Base-by-base conservation (phyloP, 2,888 invertebrate genomes). In the Lucinisca nassula region DNA sequence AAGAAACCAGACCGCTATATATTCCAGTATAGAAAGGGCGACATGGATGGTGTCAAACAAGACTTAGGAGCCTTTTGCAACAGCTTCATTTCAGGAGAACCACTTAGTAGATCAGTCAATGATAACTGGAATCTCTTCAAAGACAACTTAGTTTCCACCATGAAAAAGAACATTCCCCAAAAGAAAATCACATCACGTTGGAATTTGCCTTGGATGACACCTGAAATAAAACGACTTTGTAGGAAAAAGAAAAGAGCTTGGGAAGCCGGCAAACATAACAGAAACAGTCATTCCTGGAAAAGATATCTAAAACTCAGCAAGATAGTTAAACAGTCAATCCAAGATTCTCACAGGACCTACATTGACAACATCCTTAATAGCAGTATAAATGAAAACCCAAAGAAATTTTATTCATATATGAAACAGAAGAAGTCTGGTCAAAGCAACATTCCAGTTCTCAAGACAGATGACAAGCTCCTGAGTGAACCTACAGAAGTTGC, bases 161-260 rank as follows among this genome's bases (percentile, higher is more conserved):
- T 83, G 80, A 82, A 83, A 55, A 67, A 80, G 40, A 67, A 87
- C 67, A 83, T 83, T n/a, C 83, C 83, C 17, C 79, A 82, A 72
- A 86, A 80, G 38, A 86, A 86, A 49, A 73, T 86, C 24, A n/a
- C n/a, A n/a, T n/a, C n/a, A n/a, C n/a, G n/a, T n/a, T n/a, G n/a
- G n/a, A n/a, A n/a, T n/a, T n/a, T n/a, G n/a, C n/a, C n/a, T n/a
- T 61, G 61, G 61, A 27, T 79, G 24, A 70, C 67, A 6, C 49
- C 32, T 74, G 51, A 79, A 40, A 75, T 84, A 6, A 84, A 80
- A 51, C 45, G 80, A 40, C 55, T 84, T 14, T 84, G 79, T 45
- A 80, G 55, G 8, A 76, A 77, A 40, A 84, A 80, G 35, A 84
- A 84, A 80, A 49, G 77, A 17, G 77, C 84, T 0, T 84, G 84